Percentiles rank a stretch among this genome's conserved stretches.
These are phyloP conservation scores for Drosophila neotestacea DNA, from an alignment of 2,888 invertebrate species.

Conservation along the genomic window DNA sequence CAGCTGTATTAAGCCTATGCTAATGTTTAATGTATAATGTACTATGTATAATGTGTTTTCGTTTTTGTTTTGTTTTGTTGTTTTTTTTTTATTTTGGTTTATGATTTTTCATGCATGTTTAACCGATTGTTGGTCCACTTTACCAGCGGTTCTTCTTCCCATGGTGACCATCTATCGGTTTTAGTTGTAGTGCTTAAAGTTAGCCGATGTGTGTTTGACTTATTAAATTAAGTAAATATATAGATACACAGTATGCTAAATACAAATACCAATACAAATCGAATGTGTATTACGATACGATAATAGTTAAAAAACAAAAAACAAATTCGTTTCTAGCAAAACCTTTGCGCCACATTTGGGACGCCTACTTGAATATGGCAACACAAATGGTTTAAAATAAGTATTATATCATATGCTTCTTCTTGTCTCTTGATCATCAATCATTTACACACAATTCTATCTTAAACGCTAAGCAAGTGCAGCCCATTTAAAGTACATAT, in stretches of 20 bases:
- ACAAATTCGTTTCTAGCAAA: constrained; percentile 85
- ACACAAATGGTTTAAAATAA: constrained; percentile 39
- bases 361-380: constrained; percentile 38
- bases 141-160: constrained; percentile 80
- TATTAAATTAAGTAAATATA: constrained; percentile 41
- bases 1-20: constrained; percentile 46
- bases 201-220: constrained; percentile 55
- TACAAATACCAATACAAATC: constrained; percentile 39
- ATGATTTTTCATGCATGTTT: constrained; percentile 55
- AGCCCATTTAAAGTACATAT: constrained; percentile 58
- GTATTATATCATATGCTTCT: constrained; percentile 56
- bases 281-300: constrained; percentile 34
- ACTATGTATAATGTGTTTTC: constrained; percentile 29
- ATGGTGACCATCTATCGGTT: constrained; percentile 73
- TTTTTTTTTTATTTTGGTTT: constrained; percentile 30
- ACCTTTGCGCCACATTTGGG: constrained; percentile 68
- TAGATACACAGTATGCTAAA: constrained; percentile 38
- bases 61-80: constrained; percentile 20
- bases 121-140: constrained; percentile 84
- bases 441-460: constrained; percentile 38
- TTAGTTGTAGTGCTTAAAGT: constrained; percentile 51
- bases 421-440: constrained; percentile 48
- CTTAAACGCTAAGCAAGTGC: constrained; percentile 75
- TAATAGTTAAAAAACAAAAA: constrained; percentile 34
- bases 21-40: constrained; percentile 35